Conservation (phyloP, 2,888 invertebrate genomes). For the Macrophya annulata region DNA sequence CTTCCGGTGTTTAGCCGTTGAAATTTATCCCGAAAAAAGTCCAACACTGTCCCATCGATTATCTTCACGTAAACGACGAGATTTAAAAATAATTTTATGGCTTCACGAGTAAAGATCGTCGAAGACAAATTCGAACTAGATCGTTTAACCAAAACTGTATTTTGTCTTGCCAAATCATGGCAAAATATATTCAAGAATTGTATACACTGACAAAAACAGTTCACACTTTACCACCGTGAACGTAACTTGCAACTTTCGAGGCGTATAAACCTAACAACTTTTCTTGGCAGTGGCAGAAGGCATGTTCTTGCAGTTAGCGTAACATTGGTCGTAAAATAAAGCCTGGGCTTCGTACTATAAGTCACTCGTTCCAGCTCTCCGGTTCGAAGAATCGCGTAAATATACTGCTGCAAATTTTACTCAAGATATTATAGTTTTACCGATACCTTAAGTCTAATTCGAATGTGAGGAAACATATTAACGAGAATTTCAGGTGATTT, state of each 20-base stretch:
- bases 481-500: too few relatives aligned
- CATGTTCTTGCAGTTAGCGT: slow-evolving; percentile 40
- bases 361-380: background rate
- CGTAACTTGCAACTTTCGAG: slow-evolving; percentile 20
- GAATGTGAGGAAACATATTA: background rate
- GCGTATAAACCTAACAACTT: slow-evolving; percentile 40
- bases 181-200: background rate
- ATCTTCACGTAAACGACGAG: background rate
- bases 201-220: too few relatives aligned
- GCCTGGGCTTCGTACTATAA: slow-evolving; percentile 15
- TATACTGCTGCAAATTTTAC: slow-evolving; percentile 5
- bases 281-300: slow-evolving; percentile 30
- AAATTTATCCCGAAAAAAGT: too few relatives aligned
- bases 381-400: slow-evolving; percentile 24
- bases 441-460: background rate
- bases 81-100: background rate
- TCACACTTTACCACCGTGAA: background rate
- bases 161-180: background rate
- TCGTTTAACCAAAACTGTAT: background rate
- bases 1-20: too few relatives aligned
- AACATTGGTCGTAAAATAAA: slow-evolving; percentile 48
- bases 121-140: background rate
- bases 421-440: background rate
- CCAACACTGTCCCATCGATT: too few relatives aligned
- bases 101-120: background rate